These are phyloP conservation scores for Aproaerema taeniolella DNA, from an alignment of 2,888 invertebrate species.

Conservation along the genomic window DNA sequence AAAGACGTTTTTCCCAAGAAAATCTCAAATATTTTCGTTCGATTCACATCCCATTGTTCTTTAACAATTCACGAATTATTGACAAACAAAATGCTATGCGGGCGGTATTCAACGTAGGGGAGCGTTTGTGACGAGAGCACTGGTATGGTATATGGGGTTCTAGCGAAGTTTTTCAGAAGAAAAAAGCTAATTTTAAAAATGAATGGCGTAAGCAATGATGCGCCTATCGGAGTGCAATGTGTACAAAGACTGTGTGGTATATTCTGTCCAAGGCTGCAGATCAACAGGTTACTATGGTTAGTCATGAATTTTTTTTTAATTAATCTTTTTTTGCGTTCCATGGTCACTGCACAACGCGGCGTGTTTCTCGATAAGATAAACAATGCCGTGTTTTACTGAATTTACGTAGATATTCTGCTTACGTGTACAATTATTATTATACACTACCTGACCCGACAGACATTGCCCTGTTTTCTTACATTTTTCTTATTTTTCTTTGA, in stretches of 20 bases:
- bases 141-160: slow-evolving; percentile 19
- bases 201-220: slow-evolving; percentile 75
- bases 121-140: slow-evolving; percentile 33
- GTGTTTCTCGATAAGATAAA: too few species aligned
- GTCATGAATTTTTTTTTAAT: slow-evolving; percentile 30
- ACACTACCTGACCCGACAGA: too few species aligned
- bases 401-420: too few species aligned
- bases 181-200: slow-evolving; percentile 53
- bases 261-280: slow-evolving; percentile 78
- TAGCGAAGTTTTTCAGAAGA: slow-evolving; percentile 30
- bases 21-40: too few species aligned
- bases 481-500: too few species aligned
- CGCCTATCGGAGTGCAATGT: slow-evolving; percentile 81
- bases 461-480: too few species aligned
- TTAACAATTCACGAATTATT: slow-evolving; percentile 1
- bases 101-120: slow-evolving; percentile 11
- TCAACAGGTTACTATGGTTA: slow-evolving; percentile 82
- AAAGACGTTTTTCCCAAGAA: too few species aligned
- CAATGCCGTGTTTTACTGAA: too few species aligned
- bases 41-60: slow-evolving; percentile 10
- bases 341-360: too few species aligned
- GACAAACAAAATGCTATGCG: slow-evolving; percentile 4
- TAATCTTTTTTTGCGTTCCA: too few species aligned
- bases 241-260: slow-evolving; percentile 71
- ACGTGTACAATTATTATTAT: too few species aligned